Evolutionary conservation across 2,797 vertebrate genomes (phyloP), one percentile per base, ranked within the genome.

Genomic region (Serranus cabrilla): DNA sequence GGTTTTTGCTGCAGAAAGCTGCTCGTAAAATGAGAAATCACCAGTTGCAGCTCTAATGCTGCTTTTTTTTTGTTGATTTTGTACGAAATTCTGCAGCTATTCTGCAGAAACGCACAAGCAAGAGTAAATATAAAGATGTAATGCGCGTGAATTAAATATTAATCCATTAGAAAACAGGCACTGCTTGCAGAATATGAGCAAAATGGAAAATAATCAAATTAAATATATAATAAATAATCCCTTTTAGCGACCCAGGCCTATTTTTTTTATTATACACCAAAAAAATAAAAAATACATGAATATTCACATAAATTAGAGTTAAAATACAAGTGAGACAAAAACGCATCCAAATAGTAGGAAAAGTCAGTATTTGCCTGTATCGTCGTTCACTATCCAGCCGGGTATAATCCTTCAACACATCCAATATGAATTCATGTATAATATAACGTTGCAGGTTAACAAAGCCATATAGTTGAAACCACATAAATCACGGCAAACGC

Each of bases 401-500:
- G 63, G 31, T 40, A 34, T 34, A 66, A 86, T 81, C 46, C 76
- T 57, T 74, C 56, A 82, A 85, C 84, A 60, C 64, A 70, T 83
- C 77, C 69, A 70, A 66, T 79, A 71, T 77, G 61, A 85, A 91
- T 90, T 63, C 55, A 43, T 92, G 81, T 89, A 84, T 90, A 92
- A 91, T 88, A 91, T 88, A 89, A 89, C 69, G 74, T 78, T 82
- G 82, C 87, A 89, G 87, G 87, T 93, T 94, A 93, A 94, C 92
- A 93, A 90, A 93, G 93, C 91, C 94, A 89, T 93, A 92, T 87
- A 80, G 94, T 87, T 91, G 95, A 96, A 96, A 94, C 87, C 77
- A 93, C 95, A 96, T 96, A 96, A 96, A 96, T 96, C 96, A 96
- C 91, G 63, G 87, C 90, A 83, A 90, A 94, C 91, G 94, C 92